Conservation (phyloP, 2,113 vertebrate species). For the Rhadina sibilatrix region DNA sequence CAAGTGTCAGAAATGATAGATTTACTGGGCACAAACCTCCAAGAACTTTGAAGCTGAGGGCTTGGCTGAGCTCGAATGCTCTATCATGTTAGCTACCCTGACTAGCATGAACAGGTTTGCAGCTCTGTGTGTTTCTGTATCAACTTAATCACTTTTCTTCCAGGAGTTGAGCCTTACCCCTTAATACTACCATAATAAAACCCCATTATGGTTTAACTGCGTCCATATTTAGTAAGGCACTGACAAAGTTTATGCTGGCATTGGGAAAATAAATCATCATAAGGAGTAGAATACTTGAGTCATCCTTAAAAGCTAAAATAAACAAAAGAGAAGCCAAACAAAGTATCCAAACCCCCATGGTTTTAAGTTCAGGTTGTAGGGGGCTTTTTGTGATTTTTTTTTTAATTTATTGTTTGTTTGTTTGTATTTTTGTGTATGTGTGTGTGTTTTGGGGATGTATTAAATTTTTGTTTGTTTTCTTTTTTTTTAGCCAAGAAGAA, state of each 20-base stretch:
- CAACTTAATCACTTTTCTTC: neutral
- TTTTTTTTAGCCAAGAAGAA: neutral
- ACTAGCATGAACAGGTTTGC: neutral
- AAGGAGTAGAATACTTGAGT: neutral
- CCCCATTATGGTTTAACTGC: neutral
- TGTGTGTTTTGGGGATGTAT: too few species aligned
- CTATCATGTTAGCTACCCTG: neutral
- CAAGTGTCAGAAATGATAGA: constrained; percentile 26
- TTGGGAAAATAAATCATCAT: neutral
- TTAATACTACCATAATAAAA: neutral
- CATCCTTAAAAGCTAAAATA: neutral
- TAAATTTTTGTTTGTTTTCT: neutral
- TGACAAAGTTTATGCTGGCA: neutral
- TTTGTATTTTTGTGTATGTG: neutral
- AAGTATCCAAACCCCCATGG: rapidly evolving
- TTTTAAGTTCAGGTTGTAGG: neutral
- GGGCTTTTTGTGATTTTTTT: rapidly evolving
- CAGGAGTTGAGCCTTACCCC: neutral
- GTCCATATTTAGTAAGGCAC: neutral
- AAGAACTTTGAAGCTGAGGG: neutral
- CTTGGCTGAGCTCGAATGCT: neutral
- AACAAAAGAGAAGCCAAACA: neutral
- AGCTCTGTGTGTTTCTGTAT: neutral
- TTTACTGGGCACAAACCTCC: neutral
- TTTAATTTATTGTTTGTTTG: neutral